phyloP scores from a whole-genome alignment of 2,113 vertebrate genomes.

The Rhinopomastus cyanomelas region DNA sequence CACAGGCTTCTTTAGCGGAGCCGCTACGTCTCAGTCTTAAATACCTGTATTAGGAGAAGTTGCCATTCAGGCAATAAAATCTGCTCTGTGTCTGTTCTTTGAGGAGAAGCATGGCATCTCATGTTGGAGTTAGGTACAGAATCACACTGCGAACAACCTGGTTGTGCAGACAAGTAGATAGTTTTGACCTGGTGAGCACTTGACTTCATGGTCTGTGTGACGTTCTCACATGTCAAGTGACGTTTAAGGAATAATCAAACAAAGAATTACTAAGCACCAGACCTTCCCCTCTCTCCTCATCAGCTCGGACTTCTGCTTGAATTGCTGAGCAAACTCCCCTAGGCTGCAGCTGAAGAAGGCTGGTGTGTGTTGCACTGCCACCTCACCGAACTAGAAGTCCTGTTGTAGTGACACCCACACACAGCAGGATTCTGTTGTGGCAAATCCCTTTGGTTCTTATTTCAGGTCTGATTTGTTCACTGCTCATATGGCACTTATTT shows the following conservation, averaged over 20 bases:
- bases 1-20: neutral
- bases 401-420: rapidly evolving
- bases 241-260: neutral
- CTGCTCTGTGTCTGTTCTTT: neutral
- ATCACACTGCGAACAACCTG: neutral
- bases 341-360: neutral
- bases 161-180: neutral
- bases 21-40: neutral
- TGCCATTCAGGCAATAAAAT: neutral
- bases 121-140: neutral
- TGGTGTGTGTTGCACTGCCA: neutral
- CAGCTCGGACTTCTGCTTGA: neutral
- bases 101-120: neutral
- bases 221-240: neutral
- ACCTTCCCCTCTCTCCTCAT: neutral
- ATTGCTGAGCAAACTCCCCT: neutral
- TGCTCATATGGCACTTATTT: neutral
- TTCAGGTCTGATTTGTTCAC: neutral
- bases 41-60: neutral
- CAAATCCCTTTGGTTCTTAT: neutral
- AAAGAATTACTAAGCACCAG: neutral
- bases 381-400: neutral
- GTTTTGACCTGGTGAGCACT: neutral
- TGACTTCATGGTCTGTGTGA: neutral
- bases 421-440: neutral